Evolutionary conservation across 2,797 vertebrate genomes (phyloP).

Genomic region (Eurystomus glaucurus): DNA sequence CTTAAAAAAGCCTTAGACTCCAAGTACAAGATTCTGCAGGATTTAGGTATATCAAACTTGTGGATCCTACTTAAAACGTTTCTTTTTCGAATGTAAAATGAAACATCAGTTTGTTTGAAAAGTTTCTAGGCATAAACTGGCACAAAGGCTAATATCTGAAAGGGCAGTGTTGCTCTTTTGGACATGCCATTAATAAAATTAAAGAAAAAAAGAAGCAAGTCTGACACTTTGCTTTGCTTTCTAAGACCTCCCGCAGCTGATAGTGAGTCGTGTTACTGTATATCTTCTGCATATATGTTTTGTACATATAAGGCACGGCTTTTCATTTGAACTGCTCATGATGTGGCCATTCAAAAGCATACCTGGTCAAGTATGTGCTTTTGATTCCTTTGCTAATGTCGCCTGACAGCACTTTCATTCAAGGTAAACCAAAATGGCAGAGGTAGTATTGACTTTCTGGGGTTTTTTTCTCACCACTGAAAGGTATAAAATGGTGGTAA

Average conservation of each 20-base stretch:
- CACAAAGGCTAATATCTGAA: not conserved
- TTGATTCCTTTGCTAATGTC: conserved; percentile 26
- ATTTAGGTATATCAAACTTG: not conserved
- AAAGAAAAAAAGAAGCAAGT: not conserved
- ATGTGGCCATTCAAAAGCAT: not conserved
- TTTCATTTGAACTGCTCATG: not conserved
- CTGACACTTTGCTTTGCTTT: conserved; percentile 2
- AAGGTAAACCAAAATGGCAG: conserved; percentile 21
- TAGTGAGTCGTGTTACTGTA: not conserved
- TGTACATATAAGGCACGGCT: not conserved
- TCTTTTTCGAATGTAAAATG: not conserved
- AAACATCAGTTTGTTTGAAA: not conserved
- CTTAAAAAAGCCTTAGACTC: not conserved
- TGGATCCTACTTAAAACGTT: not conserved
- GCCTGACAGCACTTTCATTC: conserved; percentile 37
- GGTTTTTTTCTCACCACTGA: not conserved
- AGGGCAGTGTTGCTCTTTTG: not conserved
- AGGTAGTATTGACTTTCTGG: not conserved
- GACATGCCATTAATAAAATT: not conserved
- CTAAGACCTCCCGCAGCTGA: not conserved
- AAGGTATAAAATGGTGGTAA: not conserved
- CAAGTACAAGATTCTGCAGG: not conserved
- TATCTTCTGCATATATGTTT: not conserved
- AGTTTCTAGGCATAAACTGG: not conserved
- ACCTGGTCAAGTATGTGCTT: not conserved